These are phyloP conservation scores for Ascidia mentula DNA, from an alignment of 23 tunicate species.

Conservation along the genomic window DNA sequence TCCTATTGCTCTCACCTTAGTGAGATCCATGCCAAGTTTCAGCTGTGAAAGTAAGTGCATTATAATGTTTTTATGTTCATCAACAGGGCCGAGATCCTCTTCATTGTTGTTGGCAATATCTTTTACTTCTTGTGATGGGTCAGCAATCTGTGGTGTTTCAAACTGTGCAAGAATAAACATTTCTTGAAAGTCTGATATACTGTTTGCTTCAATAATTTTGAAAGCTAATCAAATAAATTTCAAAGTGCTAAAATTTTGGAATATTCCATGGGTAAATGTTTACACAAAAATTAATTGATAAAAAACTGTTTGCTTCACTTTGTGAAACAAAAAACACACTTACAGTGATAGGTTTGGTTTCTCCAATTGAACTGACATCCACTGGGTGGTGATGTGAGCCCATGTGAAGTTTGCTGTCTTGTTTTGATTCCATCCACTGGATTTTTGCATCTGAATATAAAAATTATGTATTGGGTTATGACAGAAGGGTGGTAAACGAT, in stretches of 20 bases:
- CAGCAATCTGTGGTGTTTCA: constrained; percentile 43
- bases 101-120: constrained; percentile 29
- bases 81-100: constrained; percentile 73
- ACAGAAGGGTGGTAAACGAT: no score
- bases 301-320: background rate
- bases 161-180: no score
- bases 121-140: constrained; percentile 64
- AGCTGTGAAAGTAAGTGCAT: constrained; percentile 88
- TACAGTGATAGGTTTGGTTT: background rate
- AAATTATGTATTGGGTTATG: background rate
- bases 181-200: no score
- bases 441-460: constrained; percentile 47
- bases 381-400: background rate
- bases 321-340: background rate
- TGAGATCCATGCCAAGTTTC: constrained; percentile 93
- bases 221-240: no score
- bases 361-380: background rate
- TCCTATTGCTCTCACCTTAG: constrained; percentile 83
- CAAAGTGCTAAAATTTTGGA: no score
- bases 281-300: background rate
- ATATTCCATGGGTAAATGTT: no score
- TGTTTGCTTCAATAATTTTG: no score
- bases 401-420: background rate
- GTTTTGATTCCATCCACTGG: constrained; percentile 36
- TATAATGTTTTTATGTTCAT: constrained; percentile 79